phyloP scores from a whole-genome alignment of 64 coral and sea anemone genomes.

The Hydrozoanthus tunicans region DNA sequence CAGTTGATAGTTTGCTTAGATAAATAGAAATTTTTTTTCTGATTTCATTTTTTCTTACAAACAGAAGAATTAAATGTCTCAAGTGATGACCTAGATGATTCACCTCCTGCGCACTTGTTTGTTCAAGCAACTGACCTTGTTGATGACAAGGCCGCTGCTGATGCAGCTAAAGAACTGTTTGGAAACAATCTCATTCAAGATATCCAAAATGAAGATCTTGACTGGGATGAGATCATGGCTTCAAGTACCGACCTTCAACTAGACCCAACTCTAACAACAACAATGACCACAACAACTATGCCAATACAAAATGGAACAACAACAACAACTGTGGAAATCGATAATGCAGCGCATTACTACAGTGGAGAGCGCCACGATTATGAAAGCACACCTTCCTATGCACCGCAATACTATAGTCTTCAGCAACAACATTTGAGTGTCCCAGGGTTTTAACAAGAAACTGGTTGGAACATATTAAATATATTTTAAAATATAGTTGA shows the following conservation, averaged over 20 bases:
- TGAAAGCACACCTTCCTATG: constrained; percentile 52
- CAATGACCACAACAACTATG: constrained; percentile 65
- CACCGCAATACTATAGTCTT: constrained; percentile 73
- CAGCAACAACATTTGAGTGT: constrained; percentile 79
- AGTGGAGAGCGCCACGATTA: constrained; percentile 84
- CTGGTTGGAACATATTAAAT: constrained; percentile 26
- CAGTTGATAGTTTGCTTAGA: too few species aligned
- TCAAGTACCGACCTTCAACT: constrained; percentile 84
- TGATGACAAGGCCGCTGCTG: constrained; percentile 91
- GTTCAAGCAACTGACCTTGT: constrained; percentile 41
- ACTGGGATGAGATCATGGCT: constrained; percentile 99
- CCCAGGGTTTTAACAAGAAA: constrained; percentile 76
- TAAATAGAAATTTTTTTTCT: too few species aligned
- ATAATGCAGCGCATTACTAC: constrained; percentile 90
- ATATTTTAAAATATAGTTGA: constrained; percentile 44
- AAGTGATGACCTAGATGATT: constrained; percentile 80
- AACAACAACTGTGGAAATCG: constrained; percentile 96
- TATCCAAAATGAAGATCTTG: constrained; percentile 94
- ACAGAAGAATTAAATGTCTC: constrained; percentile 89
- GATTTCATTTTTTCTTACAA: constrained; percentile 11
- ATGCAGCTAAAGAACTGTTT: constrained; percentile 99
- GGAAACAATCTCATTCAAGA: constrained; percentile 95
- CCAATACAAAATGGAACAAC: constrained; percentile 67
- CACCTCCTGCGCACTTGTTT: constrained; percentile 36
- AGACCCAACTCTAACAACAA: constrained; percentile 76